Evolutionary conservation across 2,797 vertebrate species (phyloP).

Genomic region (Coregonus suidteri): DNA sequence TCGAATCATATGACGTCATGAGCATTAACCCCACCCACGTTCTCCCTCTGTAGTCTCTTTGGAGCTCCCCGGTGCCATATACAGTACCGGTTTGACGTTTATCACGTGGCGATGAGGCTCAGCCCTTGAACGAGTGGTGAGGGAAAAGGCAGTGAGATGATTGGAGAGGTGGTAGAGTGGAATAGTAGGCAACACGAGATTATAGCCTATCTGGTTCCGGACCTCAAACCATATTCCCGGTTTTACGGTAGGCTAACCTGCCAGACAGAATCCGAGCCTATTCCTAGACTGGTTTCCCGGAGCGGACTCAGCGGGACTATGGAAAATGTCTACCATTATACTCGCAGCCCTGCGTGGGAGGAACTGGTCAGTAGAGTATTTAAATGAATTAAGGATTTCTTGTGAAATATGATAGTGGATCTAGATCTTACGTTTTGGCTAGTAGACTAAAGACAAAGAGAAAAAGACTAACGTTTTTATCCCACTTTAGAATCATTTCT

Average conservation of each 20-base stretch:
- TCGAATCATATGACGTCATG: too few relatives aligned
- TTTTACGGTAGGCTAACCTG: constrained; percentile 23
- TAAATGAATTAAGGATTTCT: constrained; percentile 6
- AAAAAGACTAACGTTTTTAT: background rate
- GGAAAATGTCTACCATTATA: constrained; percentile 79
- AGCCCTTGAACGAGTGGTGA: constrained; percentile 41
- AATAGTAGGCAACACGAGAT: constrained; percentile 34
- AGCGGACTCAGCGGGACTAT: constrained; percentile 73
- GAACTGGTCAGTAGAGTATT: constrained; percentile 86
- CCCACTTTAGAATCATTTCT: background rate
- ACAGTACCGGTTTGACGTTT: constrained; percentile 70
- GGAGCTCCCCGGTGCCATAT: too few relatives aligned
- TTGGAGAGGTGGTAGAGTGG: constrained; percentile 21
- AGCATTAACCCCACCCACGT: too few relatives aligned
- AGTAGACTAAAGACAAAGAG: background rate
- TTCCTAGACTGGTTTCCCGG: constrained; percentile 43
- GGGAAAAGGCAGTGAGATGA: constrained; percentile 30
- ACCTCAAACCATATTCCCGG: constrained; percentile 48
- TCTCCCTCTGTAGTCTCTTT: too few relatives aligned
- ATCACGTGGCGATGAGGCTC: constrained; percentile 73
- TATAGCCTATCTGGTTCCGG: constrained; percentile 28
- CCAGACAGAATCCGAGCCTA: constrained; percentile 52
- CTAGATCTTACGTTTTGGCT: background rate
- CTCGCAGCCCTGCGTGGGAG: constrained; percentile 89
- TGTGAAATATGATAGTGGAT: background rate